These are phyloP conservation scores for Atethmia centrago DNA, from an alignment of 2,888 invertebrate species.

Conservation along the genomic window DNA sequence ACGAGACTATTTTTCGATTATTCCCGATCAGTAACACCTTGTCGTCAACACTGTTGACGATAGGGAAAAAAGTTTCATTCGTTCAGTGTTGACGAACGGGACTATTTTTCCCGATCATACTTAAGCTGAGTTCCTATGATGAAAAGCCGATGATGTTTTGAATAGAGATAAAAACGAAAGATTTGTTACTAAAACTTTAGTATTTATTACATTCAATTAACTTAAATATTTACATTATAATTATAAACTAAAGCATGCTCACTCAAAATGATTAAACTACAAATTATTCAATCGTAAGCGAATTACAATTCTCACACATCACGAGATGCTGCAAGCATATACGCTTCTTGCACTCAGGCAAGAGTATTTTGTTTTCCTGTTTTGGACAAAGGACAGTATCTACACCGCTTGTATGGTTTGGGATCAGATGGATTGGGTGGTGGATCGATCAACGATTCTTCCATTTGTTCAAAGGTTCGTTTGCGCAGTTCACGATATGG, in stretches of 20 bases:
- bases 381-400: conserved; percentile 36
- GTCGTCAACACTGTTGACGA: too few relatives aligned
- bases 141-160: background rate
- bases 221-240: background rate
- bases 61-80: too few relatives aligned
- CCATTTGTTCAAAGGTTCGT: conserved; percentile 41
- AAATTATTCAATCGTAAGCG: conserved; percentile 2
- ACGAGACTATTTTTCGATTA: too few relatives aligned
- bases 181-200: background rate
- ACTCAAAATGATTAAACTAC: background rate
- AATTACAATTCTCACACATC: conserved; percentile 38
- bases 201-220: background rate
- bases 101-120: too few relatives aligned
- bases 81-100: too few relatives aligned
- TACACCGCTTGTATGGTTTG: conserved; percentile 38
- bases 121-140: too few relatives aligned
- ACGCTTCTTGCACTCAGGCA: conserved; percentile 42
- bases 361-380: conserved; percentile 41
- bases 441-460: conserved; percentile 23
- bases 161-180: background rate
- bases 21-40: too few relatives aligned
- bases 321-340: conserved; percentile 44
- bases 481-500: conserved; percentile 35
- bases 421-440: background rate
- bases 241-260: background rate